phyloP scores from a whole-genome alignment of 2,888 invertebrate genomes.

The Chrysomela aeneicollis region DNA sequence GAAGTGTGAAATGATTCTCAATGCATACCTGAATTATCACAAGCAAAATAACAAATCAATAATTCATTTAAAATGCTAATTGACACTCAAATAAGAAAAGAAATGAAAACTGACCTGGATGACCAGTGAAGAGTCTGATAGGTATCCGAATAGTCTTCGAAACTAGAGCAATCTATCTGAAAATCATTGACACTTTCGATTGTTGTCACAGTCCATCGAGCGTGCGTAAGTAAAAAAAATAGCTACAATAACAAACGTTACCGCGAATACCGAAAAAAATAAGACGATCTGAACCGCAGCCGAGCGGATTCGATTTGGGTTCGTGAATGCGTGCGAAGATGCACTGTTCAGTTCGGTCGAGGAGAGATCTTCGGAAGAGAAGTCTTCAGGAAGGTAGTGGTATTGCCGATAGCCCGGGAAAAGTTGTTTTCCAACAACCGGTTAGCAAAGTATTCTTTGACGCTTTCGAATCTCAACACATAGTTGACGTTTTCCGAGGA shows the following conservation, averaged over 20 bases:
- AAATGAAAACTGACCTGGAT: constrained; percentile 36
- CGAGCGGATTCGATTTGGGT: not conserved
- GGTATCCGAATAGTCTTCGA: constrained; percentile 30
- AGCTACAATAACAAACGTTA: constrained; percentile 13
- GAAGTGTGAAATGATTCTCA: not conserved
- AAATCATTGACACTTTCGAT: constrained; percentile 36
- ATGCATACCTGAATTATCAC: not conserved
- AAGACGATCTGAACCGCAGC: constrained; percentile 14
- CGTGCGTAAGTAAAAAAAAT: constrained; percentile 25
- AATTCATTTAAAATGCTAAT: constrained; percentile 20
- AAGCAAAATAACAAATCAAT: constrained; percentile 18
- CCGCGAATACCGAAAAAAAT: not conserved
- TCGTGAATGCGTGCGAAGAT: constrained; percentile 17
- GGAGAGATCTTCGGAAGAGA: constrained; percentile 17
- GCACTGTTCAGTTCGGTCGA: constrained; percentile 7
- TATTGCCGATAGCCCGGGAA: constrained; percentile 16
- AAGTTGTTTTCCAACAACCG: no score
- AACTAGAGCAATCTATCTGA: constrained; percentile 25
- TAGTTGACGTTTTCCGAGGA: no score
- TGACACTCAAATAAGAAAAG: constrained; percentile 8
- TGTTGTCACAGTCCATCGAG: constrained; percentile 29
- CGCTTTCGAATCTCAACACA: no score
- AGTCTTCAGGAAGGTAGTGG: constrained; percentile 17
- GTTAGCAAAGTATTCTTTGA: no score
- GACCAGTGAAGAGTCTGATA: constrained; percentile 27